Conservation (phyloP, 2,113 vertebrate genomes). For the Catagonus wagneri region DNA sequence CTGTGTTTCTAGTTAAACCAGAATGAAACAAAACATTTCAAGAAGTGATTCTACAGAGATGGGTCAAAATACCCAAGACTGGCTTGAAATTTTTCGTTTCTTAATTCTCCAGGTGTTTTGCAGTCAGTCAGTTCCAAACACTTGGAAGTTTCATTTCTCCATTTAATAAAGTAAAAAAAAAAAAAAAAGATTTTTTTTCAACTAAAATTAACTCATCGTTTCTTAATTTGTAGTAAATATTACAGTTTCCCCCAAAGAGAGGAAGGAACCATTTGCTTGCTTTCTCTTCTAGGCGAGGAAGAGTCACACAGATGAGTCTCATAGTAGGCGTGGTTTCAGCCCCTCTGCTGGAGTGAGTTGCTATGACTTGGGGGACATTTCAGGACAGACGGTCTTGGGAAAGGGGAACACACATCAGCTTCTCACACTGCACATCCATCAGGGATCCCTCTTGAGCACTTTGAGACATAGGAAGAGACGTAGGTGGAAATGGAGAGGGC, state of each 20-base stretch:
- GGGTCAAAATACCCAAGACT: neutral
- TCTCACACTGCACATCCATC: neutral
- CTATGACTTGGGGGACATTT: neutral
- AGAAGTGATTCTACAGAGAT: neutral
- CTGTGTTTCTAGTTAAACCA: neutral
- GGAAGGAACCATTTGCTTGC: neutral
- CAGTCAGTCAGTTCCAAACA: neutral
- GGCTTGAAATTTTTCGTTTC: slow-evolving; percentile 31
- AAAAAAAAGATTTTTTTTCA: neutral
- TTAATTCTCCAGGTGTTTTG: slow-evolving; percentile 34
- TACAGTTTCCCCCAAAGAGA: neutral
- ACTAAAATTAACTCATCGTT: neutral
- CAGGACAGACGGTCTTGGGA: neutral
- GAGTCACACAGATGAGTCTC: neutral
- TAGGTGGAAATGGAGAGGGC: neutral
- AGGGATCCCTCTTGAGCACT: neutral
- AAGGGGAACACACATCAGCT: neutral
- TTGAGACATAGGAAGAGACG: neutral
- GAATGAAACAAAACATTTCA: neutral
- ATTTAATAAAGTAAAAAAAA: neutral
- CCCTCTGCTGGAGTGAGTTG: neutral
- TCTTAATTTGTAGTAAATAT: neutral
- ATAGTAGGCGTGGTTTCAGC: neutral
- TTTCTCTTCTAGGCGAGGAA: neutral
- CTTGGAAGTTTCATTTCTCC: slow-evolving; percentile 41